Evolutionary conservation across 1,140 invertebrate species (phyloP).

Genomic region (Drosophila quadrilineata): DNA sequence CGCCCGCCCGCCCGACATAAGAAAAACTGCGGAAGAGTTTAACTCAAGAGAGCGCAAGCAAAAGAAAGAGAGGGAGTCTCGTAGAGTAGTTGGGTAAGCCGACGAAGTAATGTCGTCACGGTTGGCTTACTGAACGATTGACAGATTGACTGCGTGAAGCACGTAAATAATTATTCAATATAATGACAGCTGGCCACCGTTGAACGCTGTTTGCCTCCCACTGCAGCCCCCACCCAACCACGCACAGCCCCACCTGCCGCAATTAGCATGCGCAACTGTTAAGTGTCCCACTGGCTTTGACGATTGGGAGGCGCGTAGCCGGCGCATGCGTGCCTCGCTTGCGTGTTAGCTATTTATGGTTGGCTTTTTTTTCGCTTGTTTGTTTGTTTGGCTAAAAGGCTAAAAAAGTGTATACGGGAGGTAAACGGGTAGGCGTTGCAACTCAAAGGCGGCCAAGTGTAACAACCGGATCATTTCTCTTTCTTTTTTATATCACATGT

Average conservation of each 20-base stretch:
- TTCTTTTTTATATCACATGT: too few relatives aligned
- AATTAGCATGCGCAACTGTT: constrained; percentile 72
- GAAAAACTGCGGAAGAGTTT: constrained; percentile 44
- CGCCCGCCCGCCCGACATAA: too few relatives aligned
- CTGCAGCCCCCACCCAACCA: too few relatives aligned
- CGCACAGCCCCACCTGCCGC: constrained; percentile 56
- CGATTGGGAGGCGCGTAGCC: constrained; percentile 1
- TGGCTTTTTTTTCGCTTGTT: constrained; percentile 29
- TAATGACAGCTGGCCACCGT: constrained; percentile 10
- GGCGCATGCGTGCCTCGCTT: constrained; percentile 14
- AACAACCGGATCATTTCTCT: constrained; percentile 59
- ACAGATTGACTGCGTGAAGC: constrained; percentile 38
- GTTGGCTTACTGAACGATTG: constrained; percentile 42
- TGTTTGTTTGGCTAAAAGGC: too few relatives aligned
- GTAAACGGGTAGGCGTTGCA: constrained; percentile 34
- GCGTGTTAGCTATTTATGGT: constrained; percentile 34
- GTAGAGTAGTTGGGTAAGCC: not conserved
- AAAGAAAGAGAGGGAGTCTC: constrained; percentile 15
- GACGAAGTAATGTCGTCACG: constrained; percentile 46
- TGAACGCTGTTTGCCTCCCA: too few relatives aligned
- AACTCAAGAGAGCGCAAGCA: too few relatives aligned
- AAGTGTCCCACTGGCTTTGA: not conserved
- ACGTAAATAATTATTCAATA: constrained; percentile 42
- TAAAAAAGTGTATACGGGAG: constrained; percentile 61
- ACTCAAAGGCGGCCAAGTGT: constrained; percentile 57